A percentile compares a stretch with the other conserved stretches of the same genome.
Conservation (phyloP, 2,888 invertebrate genomes). For the Nephrotoma flavescens region DNA sequence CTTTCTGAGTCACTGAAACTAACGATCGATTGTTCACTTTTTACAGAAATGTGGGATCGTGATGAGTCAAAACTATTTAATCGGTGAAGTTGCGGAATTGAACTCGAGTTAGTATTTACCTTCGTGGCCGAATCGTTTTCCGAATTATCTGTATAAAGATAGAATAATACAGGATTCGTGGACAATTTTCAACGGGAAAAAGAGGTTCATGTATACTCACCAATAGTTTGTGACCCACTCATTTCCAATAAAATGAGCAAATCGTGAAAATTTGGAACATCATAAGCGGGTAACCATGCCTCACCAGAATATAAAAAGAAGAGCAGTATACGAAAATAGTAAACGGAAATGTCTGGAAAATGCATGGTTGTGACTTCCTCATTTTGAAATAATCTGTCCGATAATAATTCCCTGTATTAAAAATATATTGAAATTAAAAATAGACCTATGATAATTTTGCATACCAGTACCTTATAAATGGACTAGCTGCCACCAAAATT, state of each 20-base stretch:
- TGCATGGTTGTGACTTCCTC: constrained; percentile 65
- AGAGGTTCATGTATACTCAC: not conserved
- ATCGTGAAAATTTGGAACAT: constrained; percentile 71
- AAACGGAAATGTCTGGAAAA: constrained; percentile 67
- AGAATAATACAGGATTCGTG: not conserved
- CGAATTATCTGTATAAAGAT: not conserved
- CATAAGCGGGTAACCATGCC: constrained; percentile 41
- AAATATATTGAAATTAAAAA: constrained; percentile 33
- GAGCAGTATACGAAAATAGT: constrained; percentile 65
- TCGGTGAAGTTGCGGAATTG: constrained; percentile 7
- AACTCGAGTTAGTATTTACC: constrained; percentile 33
- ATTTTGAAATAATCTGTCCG: constrained; percentile 47
- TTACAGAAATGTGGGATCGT: constrained; percentile 11
- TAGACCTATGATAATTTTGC: not conserved
- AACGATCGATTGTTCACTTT: constrained; percentile 12
- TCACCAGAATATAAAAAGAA: constrained; percentile 78
- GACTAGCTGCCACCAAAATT: constrained; percentile 76
- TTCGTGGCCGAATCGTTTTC: constrained; percentile 12
- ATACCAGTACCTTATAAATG: constrained; percentile 49
- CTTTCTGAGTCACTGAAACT: constrained; percentile 12
- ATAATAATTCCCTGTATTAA: constrained; percentile 46
- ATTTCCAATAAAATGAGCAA: constrained; percentile 70
- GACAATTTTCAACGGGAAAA: not conserved
- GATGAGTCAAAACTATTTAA: constrained; percentile 14
- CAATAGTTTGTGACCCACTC: constrained; percentile 16